Base-by-base conservation (phyloP, 1,140 invertebrate genomes). In the Chionoecetes opilio region DNA sequence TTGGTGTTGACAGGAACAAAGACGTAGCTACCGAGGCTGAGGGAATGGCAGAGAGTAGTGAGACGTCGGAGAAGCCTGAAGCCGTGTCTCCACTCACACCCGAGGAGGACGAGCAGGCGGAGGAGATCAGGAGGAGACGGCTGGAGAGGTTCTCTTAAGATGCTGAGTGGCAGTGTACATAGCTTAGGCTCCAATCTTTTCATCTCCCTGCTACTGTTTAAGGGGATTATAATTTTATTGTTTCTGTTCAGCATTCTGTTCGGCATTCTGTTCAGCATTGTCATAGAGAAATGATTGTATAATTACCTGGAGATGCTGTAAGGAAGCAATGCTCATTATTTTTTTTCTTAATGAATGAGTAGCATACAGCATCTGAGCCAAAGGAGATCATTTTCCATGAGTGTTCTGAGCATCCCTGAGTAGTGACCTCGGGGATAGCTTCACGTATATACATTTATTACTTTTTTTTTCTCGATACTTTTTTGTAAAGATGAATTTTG, bases 141-240 rank as follows among this genome's bases (percentile, higher is more conserved):
- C 63, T 75, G 63, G 63, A 75, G n/a, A 75, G 63, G 63, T 75
- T 75, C 63, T 75, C 63, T 75, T 75, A 75, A 75, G 63, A n/a
- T 26, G 63, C n/a, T 75, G 11, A 75, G 63, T 75, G 63, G 26
- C 21, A 75, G 63, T 75, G 63, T 75, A 75, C n/a, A 75, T 75
- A 75, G 21, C 21, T 21, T 75, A 8, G 21, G 6, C 21, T 75
- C 21, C 63, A 75, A 17, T 75, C 63, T n/a, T 8, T 26, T 75
- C 63, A n/a, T 53, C 2, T 75, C n/a, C 26, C 63, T n/a, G 21
- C 63, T 75, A 5, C n/a, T 75, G 63, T 75, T 75, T 75, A 26
- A 75, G n/a, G n/a, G 63, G 63, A 75, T n/a, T n/a, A n/a, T 75
- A 2, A n/a, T 75, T 75, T 75, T 75, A n/a, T 75, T 75, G 6